Base-by-base conservation (phyloP, 1,140 invertebrate species). In the Augochlora pura region DNA sequence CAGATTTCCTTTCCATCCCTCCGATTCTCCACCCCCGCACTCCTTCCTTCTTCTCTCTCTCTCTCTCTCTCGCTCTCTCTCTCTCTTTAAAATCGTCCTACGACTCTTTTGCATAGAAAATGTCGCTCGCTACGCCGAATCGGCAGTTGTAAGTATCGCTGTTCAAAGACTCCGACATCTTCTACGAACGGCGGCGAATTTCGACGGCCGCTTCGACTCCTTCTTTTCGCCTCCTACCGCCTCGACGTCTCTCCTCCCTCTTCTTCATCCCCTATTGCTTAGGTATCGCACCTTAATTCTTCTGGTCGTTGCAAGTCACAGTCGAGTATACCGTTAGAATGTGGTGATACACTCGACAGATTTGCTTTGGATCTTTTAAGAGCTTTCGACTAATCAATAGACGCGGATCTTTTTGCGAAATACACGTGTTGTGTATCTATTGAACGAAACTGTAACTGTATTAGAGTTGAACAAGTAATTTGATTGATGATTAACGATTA, bases 71-170 rank as follows among this genome's bases (percentile, higher is more conserved):
- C 80, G n/a, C 18, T 16, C 81, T 57, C 76, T 52, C 16, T 32
- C 32, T 32, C 32, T 32, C 32, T 32, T 70, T 14, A 81, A 79
- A 75, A 76, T 77, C 82, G 25, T 62, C 64, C 83, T 72, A 46
- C 88, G 87, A 91, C 90, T 91, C 89, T 90, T 92, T 92, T 91
- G 91, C 91, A 92, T 92, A 89, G 87, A 85, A 87, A 91, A 91
- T 91, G 80, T 85, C 85, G 80, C 78, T 32, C 62, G 71, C 65
- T 75, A 69, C 74, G 77, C 84, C 79, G 85, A 89, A 88, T 86
- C 80, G 83, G 60, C 68, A 83, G 80, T 86, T 83, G 86, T 82
- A 85, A 87, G 82, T 84, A 86, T 87, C 77, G 60, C 59, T 79
- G 70, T 83, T 82, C 77, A 66, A 62, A 69, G 80, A 74, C 67